Percentiles rank a stretch among this genome's conserved stretches.
These are phyloP conservation scores for human (Homo sapiens) DNA, from an alignment of 2,113 vertebrate genomes.

Conservation along the genomic window GRCh38 chr2:241418001-241418500, in stretches of 20 bases:
- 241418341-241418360: not conserved
- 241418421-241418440: too few relatives aligned
- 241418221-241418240: not conserved
- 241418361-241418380: not conserved
- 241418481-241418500: not conserved
- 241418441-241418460: not conserved
- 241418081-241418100: slow-evolving; percentile 95
- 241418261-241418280: not conserved
- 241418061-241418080: slow-evolving; percentile 94
- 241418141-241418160: too few relatives aligned
- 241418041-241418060: slow-evolving; percentile 94
- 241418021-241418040: slow-evolving; percentile 97
- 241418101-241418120: slow-evolving; percentile 93
- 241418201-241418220: not conserved
- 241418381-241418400: not conserved
- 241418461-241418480: not conserved
- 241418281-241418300: not conserved
- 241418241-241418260: rapidly evolving
- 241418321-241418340: not conserved
- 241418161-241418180: too few relatives aligned
- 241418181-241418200: not conserved
- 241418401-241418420: not conserved
- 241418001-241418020: slow-evolving; percentile 95
- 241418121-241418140: not conserved
- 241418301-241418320: not conserved